Base-by-base conservation (phyloP, 2,797 vertebrate genomes). In the Lacerta viridis region DNA sequence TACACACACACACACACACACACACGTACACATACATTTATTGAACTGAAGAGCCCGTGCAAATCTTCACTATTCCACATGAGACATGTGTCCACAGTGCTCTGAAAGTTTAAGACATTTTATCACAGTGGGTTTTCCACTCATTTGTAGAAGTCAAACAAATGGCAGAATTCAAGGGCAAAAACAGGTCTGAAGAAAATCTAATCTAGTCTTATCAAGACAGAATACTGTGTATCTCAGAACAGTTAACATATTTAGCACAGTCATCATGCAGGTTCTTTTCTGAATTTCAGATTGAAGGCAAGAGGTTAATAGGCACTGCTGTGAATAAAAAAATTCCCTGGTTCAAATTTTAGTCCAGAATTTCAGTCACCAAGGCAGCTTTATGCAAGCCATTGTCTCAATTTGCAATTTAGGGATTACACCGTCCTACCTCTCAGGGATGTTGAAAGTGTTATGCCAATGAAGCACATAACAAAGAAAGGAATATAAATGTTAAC, bases 31-130 rank as follows among this genome's bases (percentile, higher is more conserved):
- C 13, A 15, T 6, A 36, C 71, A 81, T 55, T 55, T 55, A 55
- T 55, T 6, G 50, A 55, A 36, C 2, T 2, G 18, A 75, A 78
- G 43, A 43, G 0, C 1, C 89, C 80, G 84, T 80, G 88, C 91
- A 93, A 94, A 92, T 89, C 88, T 94, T 91, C 89, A 33, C 55
- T 88, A 87, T 91, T 83, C 90, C 93, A 93, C 92, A 81, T 91
- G 88, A 83, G 72, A 92, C 92, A 59, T 92, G 82, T 84, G 39
- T 91, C 86, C 87, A 93, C 91, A 94, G 94, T 87, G 91, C 91
- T n/a, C 18, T 27, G 78, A 33, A 39, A 7, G 50, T 59, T 11
- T 36, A 72, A 59, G 55, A 84, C 68, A 71, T 74, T 27, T 20
- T n/a, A 64, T 20, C 8, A 41, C 33, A 80, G 76, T 77, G 33